phyloP scores from a whole-genome alignment of 2,113 vertebrate genomes.

The Phoenicopterus ruber region DNA sequence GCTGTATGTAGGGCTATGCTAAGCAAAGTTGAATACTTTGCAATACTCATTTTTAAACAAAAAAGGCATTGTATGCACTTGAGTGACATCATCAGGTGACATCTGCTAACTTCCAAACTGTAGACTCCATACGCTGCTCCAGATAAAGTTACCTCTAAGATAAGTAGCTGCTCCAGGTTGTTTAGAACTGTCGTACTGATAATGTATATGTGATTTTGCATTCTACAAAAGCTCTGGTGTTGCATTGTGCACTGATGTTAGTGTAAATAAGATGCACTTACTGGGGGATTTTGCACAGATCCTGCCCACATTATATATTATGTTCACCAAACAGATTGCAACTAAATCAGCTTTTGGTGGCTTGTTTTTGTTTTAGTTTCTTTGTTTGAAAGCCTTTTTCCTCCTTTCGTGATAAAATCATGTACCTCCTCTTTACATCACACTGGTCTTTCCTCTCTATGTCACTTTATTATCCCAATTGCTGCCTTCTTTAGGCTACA shows the following conservation, averaged over 20 bases:
- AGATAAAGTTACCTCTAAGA: background rate
- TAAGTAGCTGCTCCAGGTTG: background rate
- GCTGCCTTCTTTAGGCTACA: background rate
- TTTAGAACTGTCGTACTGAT: background rate
- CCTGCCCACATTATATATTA: background rate
- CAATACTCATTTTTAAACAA: background rate
- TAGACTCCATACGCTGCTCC: background rate
- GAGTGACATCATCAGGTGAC: background rate
- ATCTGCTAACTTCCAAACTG: background rate
- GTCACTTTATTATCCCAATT: background rate
- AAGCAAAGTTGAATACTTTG: background rate
- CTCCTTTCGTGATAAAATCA: background rate
- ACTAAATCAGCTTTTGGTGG: background rate
- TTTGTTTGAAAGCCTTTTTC: background rate
- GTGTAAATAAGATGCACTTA: background rate
- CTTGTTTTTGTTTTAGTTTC: background rate
- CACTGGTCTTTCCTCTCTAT: background rate
- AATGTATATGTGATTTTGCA: background rate
- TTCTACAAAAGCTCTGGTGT: background rate
- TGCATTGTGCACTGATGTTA: background rate
- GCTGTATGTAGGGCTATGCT: background rate
- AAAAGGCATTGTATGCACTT: background rate
- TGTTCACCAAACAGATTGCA: background rate
- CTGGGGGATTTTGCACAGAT: background rate
- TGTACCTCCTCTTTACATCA: background rate